A percentile compares a stretch with the other conserved stretches of the same genome.
Evolutionary conservation across 2,113 vertebrate genomes (phyloP).

Genomic region (Muntiacus muntjak): DNA sequence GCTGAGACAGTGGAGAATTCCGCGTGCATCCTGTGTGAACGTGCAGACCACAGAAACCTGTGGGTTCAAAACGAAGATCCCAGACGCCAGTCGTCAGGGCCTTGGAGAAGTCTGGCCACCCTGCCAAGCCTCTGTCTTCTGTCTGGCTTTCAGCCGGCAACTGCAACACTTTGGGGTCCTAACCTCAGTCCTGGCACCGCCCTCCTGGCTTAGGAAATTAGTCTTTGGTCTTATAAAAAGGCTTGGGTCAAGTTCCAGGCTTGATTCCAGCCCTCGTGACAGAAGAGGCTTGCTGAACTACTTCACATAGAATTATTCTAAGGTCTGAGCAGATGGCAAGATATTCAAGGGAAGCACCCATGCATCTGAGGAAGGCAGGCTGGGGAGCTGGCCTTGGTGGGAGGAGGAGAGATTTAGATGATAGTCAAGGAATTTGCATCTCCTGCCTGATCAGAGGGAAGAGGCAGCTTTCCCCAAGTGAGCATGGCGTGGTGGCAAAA

Average conservation of each 20-base stretch:
- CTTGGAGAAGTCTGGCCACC: background rate
- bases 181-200: fast-evolving
- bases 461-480: fast-evolving
- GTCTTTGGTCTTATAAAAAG: background rate
- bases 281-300: background rate
- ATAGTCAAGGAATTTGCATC: background rate
- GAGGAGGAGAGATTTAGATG: background rate
- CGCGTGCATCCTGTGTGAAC: background rate
- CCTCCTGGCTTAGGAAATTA: background rate
- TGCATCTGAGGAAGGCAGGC: constrained; percentile 24
- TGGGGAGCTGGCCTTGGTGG: background rate
- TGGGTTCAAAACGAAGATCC: background rate
- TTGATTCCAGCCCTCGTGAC: background rate
- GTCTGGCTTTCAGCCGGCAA: background rate
- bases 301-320: constrained; percentile 53
- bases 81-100: background rate
- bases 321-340: constrained; percentile 63
- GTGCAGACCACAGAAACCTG: constrained; percentile 29
- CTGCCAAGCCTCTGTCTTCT: background rate
- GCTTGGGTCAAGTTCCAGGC: background rate
- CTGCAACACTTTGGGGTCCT: fast-evolving
- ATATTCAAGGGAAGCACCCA: constrained; percentile 21
- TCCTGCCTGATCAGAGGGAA: background rate
- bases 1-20: fast-evolving
- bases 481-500: background rate